These are phyloP conservation scores for Caenorhabditis panamensis DNA, from an alignment of 2,888 invertebrate genomes.

Conservation along the genomic window DNA sequence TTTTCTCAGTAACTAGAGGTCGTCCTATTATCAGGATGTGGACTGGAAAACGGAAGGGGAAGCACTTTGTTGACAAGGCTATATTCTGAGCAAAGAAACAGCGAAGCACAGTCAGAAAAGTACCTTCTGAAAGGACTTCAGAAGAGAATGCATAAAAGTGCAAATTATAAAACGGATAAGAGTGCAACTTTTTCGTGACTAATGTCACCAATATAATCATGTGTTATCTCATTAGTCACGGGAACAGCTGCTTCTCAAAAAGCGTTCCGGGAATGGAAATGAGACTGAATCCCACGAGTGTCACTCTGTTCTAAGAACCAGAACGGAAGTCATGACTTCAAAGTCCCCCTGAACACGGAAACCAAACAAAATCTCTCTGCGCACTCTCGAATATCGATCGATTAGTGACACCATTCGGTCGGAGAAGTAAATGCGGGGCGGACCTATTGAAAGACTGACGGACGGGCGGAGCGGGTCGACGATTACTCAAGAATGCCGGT, in stretches of 20 bases:
- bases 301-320: background rate
- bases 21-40: background rate
- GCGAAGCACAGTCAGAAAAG: no score
- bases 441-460: conserved; percentile 9
- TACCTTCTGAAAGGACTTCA: background rate
- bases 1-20: background rate
- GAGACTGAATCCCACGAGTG: no score
- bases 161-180: background rate
- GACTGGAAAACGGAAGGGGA: background rate
- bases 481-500: conserved; percentile 8
- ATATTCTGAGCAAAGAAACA: no score
- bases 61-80: no score
- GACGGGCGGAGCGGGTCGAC: background rate
- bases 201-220: no score
- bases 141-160: background rate
- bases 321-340: no score
- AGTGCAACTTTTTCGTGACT: background rate
- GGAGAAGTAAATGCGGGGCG: conserved; percentile 14
- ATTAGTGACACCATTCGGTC: conserved; percentile 17
- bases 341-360: no score
- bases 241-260: background rate
- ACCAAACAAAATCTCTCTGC: conserved; percentile 9
- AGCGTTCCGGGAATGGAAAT: background rate
- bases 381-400: conserved; percentile 44
- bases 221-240: no score